phyloP scores from a whole-genome alignment of 92 coral and sea anemone genomes.

The Actinostola sp. region DNA sequence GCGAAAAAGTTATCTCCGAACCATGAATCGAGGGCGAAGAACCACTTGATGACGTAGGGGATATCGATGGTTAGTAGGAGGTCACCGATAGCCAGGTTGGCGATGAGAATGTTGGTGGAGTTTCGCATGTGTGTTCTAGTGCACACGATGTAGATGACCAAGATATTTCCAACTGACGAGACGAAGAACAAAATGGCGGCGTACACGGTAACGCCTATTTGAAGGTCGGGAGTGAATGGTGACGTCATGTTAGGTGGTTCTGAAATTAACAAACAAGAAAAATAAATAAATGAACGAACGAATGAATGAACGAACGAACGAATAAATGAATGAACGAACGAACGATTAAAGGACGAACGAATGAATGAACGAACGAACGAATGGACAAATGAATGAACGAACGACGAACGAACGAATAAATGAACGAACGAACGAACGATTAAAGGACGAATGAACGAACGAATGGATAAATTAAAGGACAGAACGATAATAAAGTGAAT shows the following conservation, averaged over 20 bases:
- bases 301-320: not conserved
- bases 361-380: not conserved
- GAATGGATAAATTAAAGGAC: not conserved
- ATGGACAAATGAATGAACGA: too few species aligned
- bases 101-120: conserved; percentile 75
- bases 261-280: not conserved
- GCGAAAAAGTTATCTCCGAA: conserved; percentile 67
- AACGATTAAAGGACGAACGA: too few species aligned
- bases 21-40: conserved; percentile 58
- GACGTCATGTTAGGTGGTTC: conserved; percentile 30
- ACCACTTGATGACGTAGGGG: conserved; percentile 67
- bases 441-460: not conserved
- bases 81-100: conserved; percentile 83
- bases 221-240: conserved; percentile 28
- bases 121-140: conserved; percentile 73
- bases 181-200: conserved; percentile 53
- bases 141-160: conserved; percentile 75
- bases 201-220: conserved; percentile 42
- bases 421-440: not conserved
- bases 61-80: conserved; percentile 61
- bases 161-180: conserved; percentile 60
- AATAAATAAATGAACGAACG: not conserved
- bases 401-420: not conserved
- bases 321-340: not conserved
- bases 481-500: not conserved